Conservation (phyloP, 2,888 invertebrate species). For the Ormyrus rosae region DNA sequence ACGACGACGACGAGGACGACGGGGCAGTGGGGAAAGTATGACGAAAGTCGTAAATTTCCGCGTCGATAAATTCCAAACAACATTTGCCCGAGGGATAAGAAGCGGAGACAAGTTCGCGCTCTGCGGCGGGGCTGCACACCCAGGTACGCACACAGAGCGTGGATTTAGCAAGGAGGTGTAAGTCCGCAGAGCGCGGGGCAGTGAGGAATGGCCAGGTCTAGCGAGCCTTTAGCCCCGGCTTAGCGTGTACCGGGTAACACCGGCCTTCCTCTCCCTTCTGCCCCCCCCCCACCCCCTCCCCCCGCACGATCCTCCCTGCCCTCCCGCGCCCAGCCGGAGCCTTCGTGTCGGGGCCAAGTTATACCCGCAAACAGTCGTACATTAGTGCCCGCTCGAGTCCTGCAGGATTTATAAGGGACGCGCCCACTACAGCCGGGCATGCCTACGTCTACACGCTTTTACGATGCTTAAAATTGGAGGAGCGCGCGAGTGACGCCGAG, state of each 20-base stretch:
- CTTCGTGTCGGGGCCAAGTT: slow-evolving; percentile 75
- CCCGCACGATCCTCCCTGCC: slow-evolving; percentile 23
- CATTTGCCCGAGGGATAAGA: slow-evolving; percentile 72
- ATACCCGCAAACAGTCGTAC: slow-evolving; percentile 76
- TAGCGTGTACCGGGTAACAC: slow-evolving; percentile 73
- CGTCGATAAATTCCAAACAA: slow-evolving; percentile 73
- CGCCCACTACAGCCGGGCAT: slow-evolving; percentile 19
- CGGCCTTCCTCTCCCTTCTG: slow-evolving; percentile 67
- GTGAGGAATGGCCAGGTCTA: slow-evolving; percentile 75
- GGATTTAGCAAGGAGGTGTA: slow-evolving; percentile 64
- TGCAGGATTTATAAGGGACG: slow-evolving; percentile 70
- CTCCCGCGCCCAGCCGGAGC: slow-evolving; percentile 57
- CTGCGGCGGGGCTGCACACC: not conserved
- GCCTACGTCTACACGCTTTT: not conserved
- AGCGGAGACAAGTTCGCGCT: slow-evolving; percentile 70
- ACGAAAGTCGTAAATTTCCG: slow-evolving; percentile 65
- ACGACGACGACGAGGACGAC: not conserved
- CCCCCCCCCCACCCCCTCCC: slow-evolving; percentile 70
- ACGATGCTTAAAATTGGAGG: slow-evolving; percentile 32
- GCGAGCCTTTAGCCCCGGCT: slow-evolving; percentile 75
- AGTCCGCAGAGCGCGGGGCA: slow-evolving; percentile 66
- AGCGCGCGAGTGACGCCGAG: not conserved
- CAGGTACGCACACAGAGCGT: slow-evolving; percentile 5
- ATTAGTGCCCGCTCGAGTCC: slow-evolving; percentile 74
- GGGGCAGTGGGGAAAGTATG: slow-evolving; percentile 8